Base-by-base conservation (phyloP, 2,797 vertebrate genomes). In the Clarias laeviceps region DNA sequence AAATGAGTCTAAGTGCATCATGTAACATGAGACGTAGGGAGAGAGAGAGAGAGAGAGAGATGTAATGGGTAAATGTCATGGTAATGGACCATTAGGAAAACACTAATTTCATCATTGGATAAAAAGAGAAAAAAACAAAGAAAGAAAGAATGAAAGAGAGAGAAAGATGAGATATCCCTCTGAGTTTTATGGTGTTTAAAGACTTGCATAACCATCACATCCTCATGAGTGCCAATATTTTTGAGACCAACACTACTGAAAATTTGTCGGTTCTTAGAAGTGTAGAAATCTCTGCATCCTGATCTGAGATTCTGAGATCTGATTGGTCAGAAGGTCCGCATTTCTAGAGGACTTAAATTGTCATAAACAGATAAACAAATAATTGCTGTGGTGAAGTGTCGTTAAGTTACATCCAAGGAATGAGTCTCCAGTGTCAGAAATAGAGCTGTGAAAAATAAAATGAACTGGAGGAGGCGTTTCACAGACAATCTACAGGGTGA, bases 1-100 rank as follows among this genome's bases (percentile, higher is more conserved):
- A 62, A 80, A 64, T 40, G 20, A 62, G 22, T 80, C 80, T 29
- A 69, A 69, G 80, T 82, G 80, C 65, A 57, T 37, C 80, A 56
- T 32, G 65, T 56, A 82, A 82, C 34, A 57, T 17, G 65, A 82
- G n/a, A 81, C 45, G 9, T 15, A 64, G 37, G 29, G 15, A 4
- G 61, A 40, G 34, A n/a, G 20, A 32, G 40, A 32, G 14, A 56
- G 54, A 77, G 54, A 68, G 64, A 29, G 62, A 68, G 80, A 68
- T n/a, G 34, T 45, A 69, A 29, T 57, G 80, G 57, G 29, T 5
- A 17, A 50, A 9, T 27, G 24, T 17, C 15, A 22, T 57, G 27
- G 74, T 78, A 61, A 78, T 78, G 74, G 74, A 34, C 29, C 56
- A 78, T 78, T 78, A 14, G 56, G 56, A 61, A 59, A 78, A 24